Percentiles rank a stretch among this genome's conserved stretches.
These are phyloP conservation scores for Oreochromis aureus DNA, from an alignment of 2,113 vertebrate species.

Conservation along the genomic window DNA sequence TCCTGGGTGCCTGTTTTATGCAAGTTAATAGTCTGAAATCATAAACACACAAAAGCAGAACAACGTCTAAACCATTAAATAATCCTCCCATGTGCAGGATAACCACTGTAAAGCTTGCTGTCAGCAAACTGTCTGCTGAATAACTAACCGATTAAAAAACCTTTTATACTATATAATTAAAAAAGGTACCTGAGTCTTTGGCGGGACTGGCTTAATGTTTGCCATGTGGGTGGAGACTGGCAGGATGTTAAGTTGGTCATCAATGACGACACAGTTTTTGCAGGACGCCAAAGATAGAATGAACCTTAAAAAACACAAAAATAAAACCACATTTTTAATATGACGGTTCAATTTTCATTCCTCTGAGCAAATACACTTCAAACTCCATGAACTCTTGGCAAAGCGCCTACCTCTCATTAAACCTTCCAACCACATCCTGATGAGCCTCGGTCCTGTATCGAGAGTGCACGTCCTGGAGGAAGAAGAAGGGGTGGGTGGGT, in stretches of 20 bases:
- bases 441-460: conserved; percentile 94
- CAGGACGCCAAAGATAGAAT: conserved; percentile 91
- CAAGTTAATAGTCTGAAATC: background rate
- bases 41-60: background rate
- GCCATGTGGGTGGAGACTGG: conserved; percentile 88
- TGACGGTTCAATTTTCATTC: background rate
- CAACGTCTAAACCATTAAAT: background rate
- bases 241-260: conserved; percentile 92
- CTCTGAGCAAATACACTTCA: background rate
- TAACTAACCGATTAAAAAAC: background rate
- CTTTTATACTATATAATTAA: background rate
- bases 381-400: background rate
- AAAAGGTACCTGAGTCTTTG: conserved; percentile 78
- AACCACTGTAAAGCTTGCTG: background rate
- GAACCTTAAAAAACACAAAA: conserved; percentile 72
- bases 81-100: background rate
- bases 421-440: conserved; percentile 93
- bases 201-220: conserved; percentile 83
- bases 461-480: conserved; percentile 88
- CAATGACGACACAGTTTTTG: conserved; percentile 90
- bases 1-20: background rate
- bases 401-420: conserved; percentile 86
- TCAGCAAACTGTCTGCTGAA: background rate
- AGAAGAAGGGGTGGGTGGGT: background rate
- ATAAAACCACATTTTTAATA: background rate